phyloP scores from a whole-genome alignment of 2,888 invertebrate species.

The Rhyacophila evoluta region DNA sequence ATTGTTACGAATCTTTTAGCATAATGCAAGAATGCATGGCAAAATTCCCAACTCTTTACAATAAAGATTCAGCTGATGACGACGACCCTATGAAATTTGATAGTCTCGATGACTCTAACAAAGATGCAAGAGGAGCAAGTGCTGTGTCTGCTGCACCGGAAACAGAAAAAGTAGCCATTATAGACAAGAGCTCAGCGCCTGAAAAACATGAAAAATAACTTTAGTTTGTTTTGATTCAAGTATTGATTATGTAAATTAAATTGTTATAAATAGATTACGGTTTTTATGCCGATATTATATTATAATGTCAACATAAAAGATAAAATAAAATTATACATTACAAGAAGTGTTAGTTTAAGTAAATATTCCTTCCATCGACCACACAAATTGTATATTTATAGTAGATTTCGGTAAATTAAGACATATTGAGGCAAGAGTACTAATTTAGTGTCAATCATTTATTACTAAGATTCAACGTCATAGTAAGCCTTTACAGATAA shows the following conservation, averaged over 20 bases:
- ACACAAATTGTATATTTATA: too few relatives aligned
- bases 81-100: conserved; percentile 59
- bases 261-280: not conserved
- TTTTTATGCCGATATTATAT: not conserved
- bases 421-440: too few relatives aligned
- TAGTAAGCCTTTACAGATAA: too few relatives aligned
- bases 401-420: too few relatives aligned
- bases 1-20: conserved; percentile 91
- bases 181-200: conserved; percentile 25
- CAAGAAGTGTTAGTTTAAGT: too few relatives aligned
- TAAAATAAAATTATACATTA: not conserved
- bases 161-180: conserved; percentile 26
- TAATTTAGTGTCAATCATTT: too few relatives aligned
- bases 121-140: not conserved
- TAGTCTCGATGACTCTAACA: conserved; percentile 42
- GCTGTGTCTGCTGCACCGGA: conserved; percentile 12
- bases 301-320: not conserved
- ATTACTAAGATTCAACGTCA: too few relatives aligned
- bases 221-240: not conserved
- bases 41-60: conserved; percentile 87
- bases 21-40: conserved; percentile 93
- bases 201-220: conserved; percentile 1
- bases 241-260: not conserved
- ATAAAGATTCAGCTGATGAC: conserved; percentile 76
- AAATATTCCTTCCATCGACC: too few relatives aligned